Evolutionary conservation across 1,140 invertebrate genomes (phyloP), one percentile per base, ranked within the genome.

Genomic region (Physella acuta): DNA sequence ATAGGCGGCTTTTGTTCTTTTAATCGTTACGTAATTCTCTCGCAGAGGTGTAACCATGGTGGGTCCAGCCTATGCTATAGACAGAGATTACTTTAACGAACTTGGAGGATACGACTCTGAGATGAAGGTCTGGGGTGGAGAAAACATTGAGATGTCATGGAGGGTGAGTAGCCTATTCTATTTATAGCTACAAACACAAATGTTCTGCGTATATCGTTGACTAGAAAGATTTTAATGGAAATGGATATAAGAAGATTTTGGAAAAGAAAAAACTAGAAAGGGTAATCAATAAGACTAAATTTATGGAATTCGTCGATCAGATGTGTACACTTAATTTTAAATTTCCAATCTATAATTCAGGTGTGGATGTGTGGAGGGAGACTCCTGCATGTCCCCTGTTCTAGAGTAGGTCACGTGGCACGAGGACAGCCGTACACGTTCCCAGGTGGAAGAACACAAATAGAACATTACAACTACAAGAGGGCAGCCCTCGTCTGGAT

Each of bases 351-450:
- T 44, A 20, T 8, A 36, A 49, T 39, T n/a, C 33, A 96, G 79
- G 90, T 95, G 0, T 99, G 96, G 96, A 93, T 96, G 85, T 99
- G 96, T 80, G 97, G 96, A 0, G 97, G 96, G 0, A 89, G 88
- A 56, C 89, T 99, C 0, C 93, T 98, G 85, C 98, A 99, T 59
- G 91, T 92, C 0, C 78, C 78, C 3, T 82, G 79, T 59, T 79
- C 78, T 26, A 74, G 73, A 20, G 66, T 81, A 17, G 81, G 78
- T 52, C 81, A 82, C 62, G 76, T 94, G 39, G 85, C 97, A 0
- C 91, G 93, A 16, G 78, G 79, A 68, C 94, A 97, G 86, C 95
- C 95, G 0, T 97, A 97, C 81, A 91, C 90, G 70, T 94, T 97
- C 82, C 93, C 93, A 20, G 89, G 94, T 79, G 96, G 96, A 78